Evolutionary conservation across 2,113 vertebrate genomes (phyloP).

Genomic region (Python bivittatus): DNA sequence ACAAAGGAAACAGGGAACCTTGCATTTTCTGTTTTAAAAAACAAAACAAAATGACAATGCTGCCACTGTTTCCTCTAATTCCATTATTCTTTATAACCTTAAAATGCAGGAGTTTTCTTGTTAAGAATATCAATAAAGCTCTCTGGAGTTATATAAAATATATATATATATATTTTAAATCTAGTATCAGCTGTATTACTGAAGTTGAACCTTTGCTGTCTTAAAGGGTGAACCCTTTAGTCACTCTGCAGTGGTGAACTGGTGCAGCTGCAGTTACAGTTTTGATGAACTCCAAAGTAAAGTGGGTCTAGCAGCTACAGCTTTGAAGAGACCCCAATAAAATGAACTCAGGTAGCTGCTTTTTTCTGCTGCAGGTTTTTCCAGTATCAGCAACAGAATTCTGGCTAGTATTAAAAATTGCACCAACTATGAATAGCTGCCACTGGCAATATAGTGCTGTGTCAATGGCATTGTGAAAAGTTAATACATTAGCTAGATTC

Average conservation of each 20-base stretch:
- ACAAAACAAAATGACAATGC: background rate
- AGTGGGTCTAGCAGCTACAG: background rate
- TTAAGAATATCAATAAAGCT: background rate
- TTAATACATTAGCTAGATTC: background rate
- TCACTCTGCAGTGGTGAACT: background rate
- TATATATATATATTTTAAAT: too few species aligned
- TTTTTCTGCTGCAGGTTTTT: background rate
- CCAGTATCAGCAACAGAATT: background rate
- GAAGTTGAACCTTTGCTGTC: background rate
- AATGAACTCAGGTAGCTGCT: background rate
- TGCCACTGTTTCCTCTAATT: background rate
- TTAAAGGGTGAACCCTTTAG: background rate
- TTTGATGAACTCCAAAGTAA: background rate
- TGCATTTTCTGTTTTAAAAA: background rate
- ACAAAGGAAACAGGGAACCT: background rate
- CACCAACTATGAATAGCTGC: background rate
- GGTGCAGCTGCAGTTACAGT: background rate
- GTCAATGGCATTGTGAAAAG: background rate
- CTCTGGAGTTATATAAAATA: too few species aligned
- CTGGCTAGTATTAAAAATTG: background rate
- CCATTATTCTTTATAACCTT: background rate
- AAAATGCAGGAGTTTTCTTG: background rate
- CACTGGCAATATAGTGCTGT: background rate
- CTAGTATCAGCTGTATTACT: background rate
- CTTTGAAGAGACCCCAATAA: background rate